Percentiles rank a stretch among this genome's conserved stretches.
These are phyloP conservation scores for Epiperipatus broadwayi DNA, from an alignment of 2,888 invertebrate genomes.

Conservation along the genomic window DNA sequence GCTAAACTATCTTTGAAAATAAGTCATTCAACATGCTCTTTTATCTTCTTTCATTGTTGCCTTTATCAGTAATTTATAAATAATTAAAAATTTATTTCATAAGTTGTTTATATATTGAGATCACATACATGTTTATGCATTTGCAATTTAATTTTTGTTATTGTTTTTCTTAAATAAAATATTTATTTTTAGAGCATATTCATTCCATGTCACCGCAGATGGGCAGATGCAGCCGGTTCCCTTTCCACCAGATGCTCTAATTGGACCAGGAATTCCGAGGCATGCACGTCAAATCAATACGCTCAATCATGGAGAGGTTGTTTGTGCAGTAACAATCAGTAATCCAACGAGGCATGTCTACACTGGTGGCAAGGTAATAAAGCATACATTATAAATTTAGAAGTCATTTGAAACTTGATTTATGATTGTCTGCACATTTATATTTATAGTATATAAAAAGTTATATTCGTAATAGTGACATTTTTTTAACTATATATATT, in stretches of 20 bases:
- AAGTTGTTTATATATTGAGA: too few relatives aligned
- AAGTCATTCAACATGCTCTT: too few relatives aligned
- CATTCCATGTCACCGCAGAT: constrained; percentile 77
- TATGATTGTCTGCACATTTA: too few relatives aligned
- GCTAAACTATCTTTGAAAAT: too few relatives aligned
- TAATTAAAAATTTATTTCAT: too few relatives aligned
- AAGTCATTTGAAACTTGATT: too few relatives aligned
- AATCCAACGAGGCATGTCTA: constrained; percentile 78
- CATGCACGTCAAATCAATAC: constrained; percentile 75
- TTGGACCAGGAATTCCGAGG: constrained; percentile 78
- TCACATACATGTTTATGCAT: background rate
- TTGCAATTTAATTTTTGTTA: background rate
- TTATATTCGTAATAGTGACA: too few relatives aligned
- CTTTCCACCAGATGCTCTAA: constrained; percentile 79
- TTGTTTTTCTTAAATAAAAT: background rate
- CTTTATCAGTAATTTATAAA: too few relatives aligned
- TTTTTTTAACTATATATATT: too few relatives aligned
- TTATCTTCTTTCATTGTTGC: too few relatives aligned
- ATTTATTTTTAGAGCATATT: constrained; percentile 52
- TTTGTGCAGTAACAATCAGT: constrained; percentile 88
- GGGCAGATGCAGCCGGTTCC: constrained; percentile 75
- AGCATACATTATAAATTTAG: constrained; percentile 1
- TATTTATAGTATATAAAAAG: too few relatives aligned
- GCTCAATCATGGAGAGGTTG: constrained; percentile 84
- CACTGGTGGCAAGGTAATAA: constrained; percentile 73